Evolutionary conservation across 2,888 invertebrate species (phyloP).

Genomic region (Drosophila prolongata): DNA sequence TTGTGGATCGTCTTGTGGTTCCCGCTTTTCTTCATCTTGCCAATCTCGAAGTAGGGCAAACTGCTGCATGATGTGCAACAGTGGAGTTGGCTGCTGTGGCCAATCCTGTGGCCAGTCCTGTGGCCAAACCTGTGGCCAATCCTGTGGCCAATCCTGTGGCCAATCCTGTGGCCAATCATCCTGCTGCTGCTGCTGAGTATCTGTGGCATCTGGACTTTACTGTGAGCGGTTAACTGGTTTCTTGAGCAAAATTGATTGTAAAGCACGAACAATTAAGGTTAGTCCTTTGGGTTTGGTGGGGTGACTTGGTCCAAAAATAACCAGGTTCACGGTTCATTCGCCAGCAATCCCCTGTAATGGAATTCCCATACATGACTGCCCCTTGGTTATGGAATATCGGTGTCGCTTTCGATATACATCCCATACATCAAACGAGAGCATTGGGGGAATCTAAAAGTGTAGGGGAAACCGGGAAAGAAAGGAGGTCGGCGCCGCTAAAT

Average conservation of each 20-base stretch:
- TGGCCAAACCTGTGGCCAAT: slow-evolving; percentile 10
- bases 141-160: slow-evolving; percentile 3
- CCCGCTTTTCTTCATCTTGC: neutral
- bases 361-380: slow-evolving; percentile 70
- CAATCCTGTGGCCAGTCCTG: neutral
- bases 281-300: slow-evolving; percentile 9
- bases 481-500: slow-evolving; percentile 48
- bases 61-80: slow-evolving; percentile 22
- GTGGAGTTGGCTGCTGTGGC: slow-evolving; percentile 16
- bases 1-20: neutral
- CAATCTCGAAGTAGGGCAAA: neutral
- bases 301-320: slow-evolving; percentile 37
- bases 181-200: slow-evolving; percentile 1
- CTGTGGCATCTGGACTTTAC: slow-evolving; percentile 25
- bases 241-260: slow-evolving; percentile 15
- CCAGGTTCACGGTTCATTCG: slow-evolving; percentile 59
- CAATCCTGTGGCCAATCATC: slow-evolving; percentile 5
- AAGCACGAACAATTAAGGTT: slow-evolving; percentile 24
- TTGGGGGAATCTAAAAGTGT: neutral
- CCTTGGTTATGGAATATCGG: slow-evolving; percentile 33
- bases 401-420: slow-evolving; percentile 17
- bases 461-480: neutral
- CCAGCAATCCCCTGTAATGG: slow-evolving; percentile 67
- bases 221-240: slow-evolving; percentile 31
- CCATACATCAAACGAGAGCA: slow-evolving; percentile 23